These are phyloP conservation scores for Meandrusa payeni DNA, from an alignment of 2,888 invertebrate genomes.

Conservation along the genomic window DNA sequence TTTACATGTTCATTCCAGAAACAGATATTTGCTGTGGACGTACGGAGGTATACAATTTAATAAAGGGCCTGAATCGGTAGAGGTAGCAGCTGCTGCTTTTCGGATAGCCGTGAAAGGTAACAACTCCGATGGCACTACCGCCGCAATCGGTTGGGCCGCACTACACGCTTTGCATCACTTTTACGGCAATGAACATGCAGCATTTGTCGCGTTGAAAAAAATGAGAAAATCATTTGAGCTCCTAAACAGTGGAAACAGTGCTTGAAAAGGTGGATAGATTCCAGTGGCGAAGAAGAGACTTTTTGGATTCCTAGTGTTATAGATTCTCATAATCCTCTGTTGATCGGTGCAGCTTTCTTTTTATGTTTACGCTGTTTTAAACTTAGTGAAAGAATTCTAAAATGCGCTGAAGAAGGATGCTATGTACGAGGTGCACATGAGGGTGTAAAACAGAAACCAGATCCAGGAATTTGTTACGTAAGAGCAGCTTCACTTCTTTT, in stretches of 20 bases:
- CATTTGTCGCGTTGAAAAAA: constrained; percentile 58
- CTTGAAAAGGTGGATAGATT: constrained; percentile 52
- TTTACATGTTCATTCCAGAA: constrained; percentile 46
- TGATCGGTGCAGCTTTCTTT: constrained; percentile 68
- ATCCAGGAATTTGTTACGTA: constrained; percentile 54
- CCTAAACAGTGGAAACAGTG: constrained; percentile 56
- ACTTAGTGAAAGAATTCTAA: constrained; percentile 51
- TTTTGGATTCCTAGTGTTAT: constrained; percentile 57
- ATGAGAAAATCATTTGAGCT: constrained; percentile 65
- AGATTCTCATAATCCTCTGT: constrained; percentile 47
- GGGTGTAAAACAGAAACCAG: constrained; percentile 28
- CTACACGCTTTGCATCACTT: constrained; percentile 58
- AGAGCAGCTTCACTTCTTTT: constrained; percentile 54
- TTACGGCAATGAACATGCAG: constrained; percentile 43
- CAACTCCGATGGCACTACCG: constrained; percentile 59
- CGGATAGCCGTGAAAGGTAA: constrained; percentile 63
- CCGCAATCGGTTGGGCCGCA: constrained; percentile 67
- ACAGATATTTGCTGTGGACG: constrained; percentile 62
- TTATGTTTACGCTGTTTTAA: constrained; percentile 63
- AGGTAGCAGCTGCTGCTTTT: constrained; percentile 53
- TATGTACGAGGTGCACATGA: constrained; percentile 44
- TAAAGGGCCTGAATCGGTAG: constrained; percentile 39
- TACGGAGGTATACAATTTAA: constrained; percentile 58
- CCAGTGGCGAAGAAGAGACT: constrained; percentile 65
- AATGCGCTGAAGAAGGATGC: constrained; percentile 55